Conservation (phyloP, 2,797 vertebrate genomes). For the Rallus crepitans region DNA sequence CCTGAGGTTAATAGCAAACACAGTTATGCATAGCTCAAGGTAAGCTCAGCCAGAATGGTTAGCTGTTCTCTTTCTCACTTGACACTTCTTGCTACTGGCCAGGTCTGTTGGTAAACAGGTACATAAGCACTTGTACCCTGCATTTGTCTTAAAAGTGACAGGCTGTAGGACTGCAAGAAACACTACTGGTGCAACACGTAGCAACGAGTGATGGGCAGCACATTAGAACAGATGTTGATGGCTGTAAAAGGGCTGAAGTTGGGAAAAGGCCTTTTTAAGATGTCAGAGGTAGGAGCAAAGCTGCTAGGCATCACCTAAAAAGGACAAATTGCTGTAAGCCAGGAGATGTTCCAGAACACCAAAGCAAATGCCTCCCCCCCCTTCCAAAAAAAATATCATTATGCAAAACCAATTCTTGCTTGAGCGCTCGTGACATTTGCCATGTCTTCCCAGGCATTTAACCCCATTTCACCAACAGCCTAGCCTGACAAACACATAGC, state of each 20-base stretch:
- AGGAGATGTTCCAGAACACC: background rate
- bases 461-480: background rate
- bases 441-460: background rate
- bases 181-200: background rate
- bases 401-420: background rate
- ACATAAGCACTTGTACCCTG: background rate
- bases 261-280: background rate
- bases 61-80: background rate
- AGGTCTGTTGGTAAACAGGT: background rate
- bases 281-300: background rate
- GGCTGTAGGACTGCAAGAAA: background rate
- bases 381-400: background rate
- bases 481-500: background rate
- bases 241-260: background rate
- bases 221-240: background rate
- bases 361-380: background rate
- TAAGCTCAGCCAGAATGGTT: background rate
- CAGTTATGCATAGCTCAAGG: background rate
- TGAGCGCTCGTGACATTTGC: background rate
- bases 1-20: background rate
- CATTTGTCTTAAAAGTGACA: background rate
- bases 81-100: background rate
- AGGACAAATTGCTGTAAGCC: background rate
- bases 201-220: fast-evolving
- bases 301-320: background rate